Evolutionary conservation across 2,113 vertebrate species (phyloP), one percentile per base, ranked within the genome.

Genomic region (Glaucidium brasilianum): DNA sequence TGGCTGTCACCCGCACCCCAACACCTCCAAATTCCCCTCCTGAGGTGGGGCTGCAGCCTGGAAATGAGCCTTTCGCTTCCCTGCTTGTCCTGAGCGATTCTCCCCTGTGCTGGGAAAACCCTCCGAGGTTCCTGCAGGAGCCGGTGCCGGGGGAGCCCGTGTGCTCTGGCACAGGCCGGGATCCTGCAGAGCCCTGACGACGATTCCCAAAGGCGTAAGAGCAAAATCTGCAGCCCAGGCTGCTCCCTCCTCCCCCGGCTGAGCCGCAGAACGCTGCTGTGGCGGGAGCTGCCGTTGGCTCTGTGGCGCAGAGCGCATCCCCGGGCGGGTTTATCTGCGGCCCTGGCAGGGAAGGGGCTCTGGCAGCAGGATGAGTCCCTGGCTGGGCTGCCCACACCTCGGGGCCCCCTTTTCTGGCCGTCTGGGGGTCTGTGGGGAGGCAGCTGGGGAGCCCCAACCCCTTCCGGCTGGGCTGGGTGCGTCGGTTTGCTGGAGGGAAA

Each of bases 1-100:
- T 45, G 27, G 60, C 27, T 1, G 0, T 17, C 59, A 25, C 67
- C 41, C 0, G 1, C 1, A 2, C 47, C 43, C 73, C 2, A 1
- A 6, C 59, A 16, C 43, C 35, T 26, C 64, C 50, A 17, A 21
- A n/a, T 37, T 25, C 34, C 15, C 21, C 26, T 26, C 43, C 49
- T 2, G 58, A 18, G 53, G 26, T 15, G 5, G 12, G 13, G 59
- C 68, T 80, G 75, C 45, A 80, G 67, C 60, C 39, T 39, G 75
- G 37, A 8, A 14, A 26, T 0, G 25, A 53, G 25, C 43, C 30
- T 29, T 22, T 5, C 7, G 37, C 45, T 32, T n/a, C 47, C 35
- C 29, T 9, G 29, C 34, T 21, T 15, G 2, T 75, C 56, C 53
- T 27, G 15, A 29, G 52, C 1, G 0, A 19, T 50, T 62, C 32